Evolutionary conservation across 2,113 vertebrate species (phyloP).

Genomic region (Chaetops frenatus): DNA sequence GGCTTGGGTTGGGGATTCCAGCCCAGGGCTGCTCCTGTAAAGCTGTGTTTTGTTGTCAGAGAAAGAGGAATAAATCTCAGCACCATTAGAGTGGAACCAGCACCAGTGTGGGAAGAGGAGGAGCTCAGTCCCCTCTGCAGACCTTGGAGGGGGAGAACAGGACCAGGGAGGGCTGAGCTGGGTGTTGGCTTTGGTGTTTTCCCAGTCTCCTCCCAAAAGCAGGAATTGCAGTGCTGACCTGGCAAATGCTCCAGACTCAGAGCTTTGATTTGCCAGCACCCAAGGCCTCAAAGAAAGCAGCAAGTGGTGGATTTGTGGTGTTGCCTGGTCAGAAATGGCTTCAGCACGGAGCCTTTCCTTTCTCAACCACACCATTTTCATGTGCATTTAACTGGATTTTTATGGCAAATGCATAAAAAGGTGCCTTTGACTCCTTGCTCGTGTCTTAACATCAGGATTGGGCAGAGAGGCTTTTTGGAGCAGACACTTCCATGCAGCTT

Average conservation of each 20-base stretch:
- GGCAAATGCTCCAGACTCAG: not conserved
- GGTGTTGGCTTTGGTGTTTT: not conserved
- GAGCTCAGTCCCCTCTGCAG: too few species aligned
- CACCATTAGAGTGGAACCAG: not conserved
- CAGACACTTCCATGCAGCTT: accelerated
- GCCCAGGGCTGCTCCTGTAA: not conserved
- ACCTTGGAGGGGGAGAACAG: accelerated
- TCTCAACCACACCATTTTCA: accelerated
- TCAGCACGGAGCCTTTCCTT: not conserved
- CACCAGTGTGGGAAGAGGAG: not conserved
- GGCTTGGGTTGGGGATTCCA: not conserved
- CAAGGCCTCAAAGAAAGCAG: not conserved
- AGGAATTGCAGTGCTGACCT: not conserved
- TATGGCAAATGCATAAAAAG: not conserved
- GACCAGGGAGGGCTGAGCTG: not conserved
- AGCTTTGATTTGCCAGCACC: not conserved
- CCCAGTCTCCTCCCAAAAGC: not conserved
- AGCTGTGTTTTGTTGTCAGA: not conserved
- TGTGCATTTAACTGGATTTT: not conserved
- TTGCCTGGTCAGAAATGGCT: not conserved
- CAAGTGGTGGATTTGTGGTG: accelerated
- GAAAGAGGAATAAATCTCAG: not conserved
- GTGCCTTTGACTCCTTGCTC: not conserved
- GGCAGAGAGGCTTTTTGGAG: not conserved
- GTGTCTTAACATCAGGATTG: not conserved